Base-by-base conservation (phyloP, 2,797 vertebrate genomes). In the Paratrypauchen microcephalus region DNA sequence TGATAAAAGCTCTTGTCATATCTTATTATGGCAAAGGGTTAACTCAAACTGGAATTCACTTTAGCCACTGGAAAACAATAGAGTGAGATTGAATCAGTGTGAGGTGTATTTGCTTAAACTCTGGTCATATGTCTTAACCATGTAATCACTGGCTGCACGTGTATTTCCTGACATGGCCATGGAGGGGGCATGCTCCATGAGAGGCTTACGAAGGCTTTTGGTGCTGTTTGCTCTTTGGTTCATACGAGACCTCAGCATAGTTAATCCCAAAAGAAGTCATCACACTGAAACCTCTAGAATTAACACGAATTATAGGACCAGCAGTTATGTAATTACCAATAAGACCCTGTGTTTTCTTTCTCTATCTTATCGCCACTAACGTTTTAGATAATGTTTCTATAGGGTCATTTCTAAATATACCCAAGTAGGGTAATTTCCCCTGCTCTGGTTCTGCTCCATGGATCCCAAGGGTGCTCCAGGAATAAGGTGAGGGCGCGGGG, bases 301-400 rank as follows among this genome's bases (percentile, higher is more conserved):
- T 65, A 66, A 62, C n/a, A 19, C 5, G 72, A 77, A 69, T 78
- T 79, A 69, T 63, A 76, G 32, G 66, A 26, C 65, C 45, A 64
- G 65, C 45, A 61, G 65, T 83, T 80, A 65, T 30, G 21, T 71
- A 73, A 83, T 76, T 21, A 30, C 69, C 73, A 63, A 59, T 69
- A 68, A 84, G 61, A 24, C 63, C 9, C 50, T 6, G 32, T 72
- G 77, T 85, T 83, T 83, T 76, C 66, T 75, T 86, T 78, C 41
- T 19, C 68, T 62, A 59, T 47, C 72, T 82, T 83, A 83, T 83
- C 80, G 39, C 61, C 69, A 68, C 63, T 59, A 71, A 69, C 56
- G 7, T 79, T 82, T 16, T 75, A 80, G 77, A 86, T 78, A 83
- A 81, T 81, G 76, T 83, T 86, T 81, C 68, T 77, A 77, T 77